A percentile compares a stretch with the other conserved stretches of the same genome.
Evolutionary conservation across 2,888 invertebrate species (phyloP).

Genomic region (Drosophila melanosoma): DNA sequence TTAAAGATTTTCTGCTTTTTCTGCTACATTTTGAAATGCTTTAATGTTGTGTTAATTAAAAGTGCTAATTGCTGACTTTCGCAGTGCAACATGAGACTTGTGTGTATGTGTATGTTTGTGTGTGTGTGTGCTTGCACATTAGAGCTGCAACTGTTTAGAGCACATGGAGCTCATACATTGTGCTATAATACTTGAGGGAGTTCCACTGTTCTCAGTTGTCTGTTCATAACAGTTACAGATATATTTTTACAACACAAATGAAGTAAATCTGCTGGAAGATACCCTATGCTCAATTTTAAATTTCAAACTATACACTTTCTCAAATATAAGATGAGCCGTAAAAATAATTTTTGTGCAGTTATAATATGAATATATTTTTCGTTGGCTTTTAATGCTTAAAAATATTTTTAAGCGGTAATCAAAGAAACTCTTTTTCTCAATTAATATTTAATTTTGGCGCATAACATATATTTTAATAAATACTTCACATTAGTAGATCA

Average conservation of each 20-base stretch:
- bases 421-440: not conserved
- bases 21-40: slow-evolving; percentile 46
- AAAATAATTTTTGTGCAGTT: not conserved
- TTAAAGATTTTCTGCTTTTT: slow-evolving; percentile 10
- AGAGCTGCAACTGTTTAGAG: slow-evolving; percentile 14
- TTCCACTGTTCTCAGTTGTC: not conserved
- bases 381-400: not conserved
- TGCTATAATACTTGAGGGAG: not conserved
- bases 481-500: too few relatives aligned
- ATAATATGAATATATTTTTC: not conserved
- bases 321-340: not conserved
- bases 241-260: not conserved
- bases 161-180: not conserved
- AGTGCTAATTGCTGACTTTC: slow-evolving; percentile 58
- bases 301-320: not conserved
- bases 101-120: not conserved
- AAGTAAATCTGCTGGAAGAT: not conserved
- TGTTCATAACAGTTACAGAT: not conserved
- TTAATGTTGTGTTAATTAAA: slow-evolving; percentile 73
- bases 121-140: not conserved
- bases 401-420: not conserved
- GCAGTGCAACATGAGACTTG: not conserved
- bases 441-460: not conserved
- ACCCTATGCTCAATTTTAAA: not conserved
- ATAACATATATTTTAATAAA: not conserved